Conservation (phyloP, 2,888 invertebrate species). For the Synergus japonicus region DNA sequence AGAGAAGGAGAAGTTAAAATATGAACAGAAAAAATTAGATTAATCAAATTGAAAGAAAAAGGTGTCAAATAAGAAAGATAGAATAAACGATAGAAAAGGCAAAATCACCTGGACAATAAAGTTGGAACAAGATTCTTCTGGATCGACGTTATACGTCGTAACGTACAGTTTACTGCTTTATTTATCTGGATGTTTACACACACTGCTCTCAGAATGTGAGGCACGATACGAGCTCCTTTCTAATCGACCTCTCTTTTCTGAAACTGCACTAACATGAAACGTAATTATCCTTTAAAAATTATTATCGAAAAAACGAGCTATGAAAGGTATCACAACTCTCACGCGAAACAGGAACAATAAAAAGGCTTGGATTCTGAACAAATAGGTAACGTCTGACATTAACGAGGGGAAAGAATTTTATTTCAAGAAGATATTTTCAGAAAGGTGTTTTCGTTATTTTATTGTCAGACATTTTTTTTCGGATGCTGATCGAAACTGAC, state of each 20-base stretch:
- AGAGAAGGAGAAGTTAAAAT: no score
- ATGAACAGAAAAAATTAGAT: no score
- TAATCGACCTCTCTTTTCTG: conserved; percentile 22
- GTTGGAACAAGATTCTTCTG: conserved; percentile 2
- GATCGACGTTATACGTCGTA: conserved; percentile 3
- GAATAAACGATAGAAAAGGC: background rate
- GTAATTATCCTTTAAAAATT: conserved; percentile 15
- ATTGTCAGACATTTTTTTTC: background rate
- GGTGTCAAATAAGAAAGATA: background rate
- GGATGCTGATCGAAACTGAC: background rate
- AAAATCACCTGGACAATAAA: background rate
- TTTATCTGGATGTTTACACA: conserved; percentile 24
- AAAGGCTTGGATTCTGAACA: no score
- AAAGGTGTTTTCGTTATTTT: no score
- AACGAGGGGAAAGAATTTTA: background rate
- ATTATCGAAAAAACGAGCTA: conserved; percentile 16
- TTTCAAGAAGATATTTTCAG: background rate
- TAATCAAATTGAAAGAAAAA: background rate
- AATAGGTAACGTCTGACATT: background rate
- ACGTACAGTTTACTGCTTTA: conserved; percentile 12
- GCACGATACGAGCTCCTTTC: conserved; percentile 10
- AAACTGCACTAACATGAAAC: conserved; percentile 25
- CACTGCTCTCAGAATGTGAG: conserved; percentile 1
- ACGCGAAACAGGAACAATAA: background rate
- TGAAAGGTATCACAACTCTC: background rate